Evolutionary conservation across 2,797 vertebrate species (phyloP).

Genomic region (Picus viridis): DNA sequence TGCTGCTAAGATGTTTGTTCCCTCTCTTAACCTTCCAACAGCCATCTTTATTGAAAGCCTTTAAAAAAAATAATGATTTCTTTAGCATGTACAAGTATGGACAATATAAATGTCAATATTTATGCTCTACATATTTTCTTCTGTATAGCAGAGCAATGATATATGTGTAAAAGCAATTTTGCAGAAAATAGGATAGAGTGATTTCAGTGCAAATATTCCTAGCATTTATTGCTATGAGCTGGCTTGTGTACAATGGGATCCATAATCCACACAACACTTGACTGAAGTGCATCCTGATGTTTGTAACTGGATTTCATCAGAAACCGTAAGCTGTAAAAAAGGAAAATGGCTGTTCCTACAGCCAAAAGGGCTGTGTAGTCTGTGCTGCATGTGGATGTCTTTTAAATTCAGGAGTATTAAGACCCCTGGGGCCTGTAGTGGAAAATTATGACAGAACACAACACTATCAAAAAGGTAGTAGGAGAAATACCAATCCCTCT

Average conservation of each 20-base stretch:
- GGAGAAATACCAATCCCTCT: constrained; percentile 21
- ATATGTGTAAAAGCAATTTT: constrained; percentile 49
- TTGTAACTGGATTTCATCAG: constrained; percentile 65
- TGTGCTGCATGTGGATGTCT: neutral
- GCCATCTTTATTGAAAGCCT: constrained; percentile 29
- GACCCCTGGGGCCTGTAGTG: neutral
- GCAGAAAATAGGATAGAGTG: constrained; percentile 65
- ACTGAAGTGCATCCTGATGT: constrained; percentile 60
- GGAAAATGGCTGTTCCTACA: constrained; percentile 26
- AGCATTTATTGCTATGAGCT: constrained; percentile 44
- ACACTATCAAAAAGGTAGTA: constrained; percentile 30
- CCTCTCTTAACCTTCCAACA: constrained; percentile 48
- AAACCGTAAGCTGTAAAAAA: constrained; percentile 50
- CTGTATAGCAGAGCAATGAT: constrained; percentile 9
- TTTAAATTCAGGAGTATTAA: constrained; percentile 41
- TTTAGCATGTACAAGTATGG: constrained; percentile 27
- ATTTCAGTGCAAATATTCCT: constrained; percentile 43
- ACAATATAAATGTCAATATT: constrained; percentile 49
- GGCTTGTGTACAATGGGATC: constrained; percentile 64
- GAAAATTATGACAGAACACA: constrained; percentile 51
- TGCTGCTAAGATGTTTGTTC: constrained; percentile 29
- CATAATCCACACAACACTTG: constrained; percentile 44
- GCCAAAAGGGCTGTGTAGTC: constrained; percentile 26
- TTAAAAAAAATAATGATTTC: constrained; percentile 28
- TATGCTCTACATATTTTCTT: constrained; percentile 32